Evolutionary conservation across 2,113 vertebrate genomes (phyloP).

Genomic region (Cyprinodon tularosa): DNA sequence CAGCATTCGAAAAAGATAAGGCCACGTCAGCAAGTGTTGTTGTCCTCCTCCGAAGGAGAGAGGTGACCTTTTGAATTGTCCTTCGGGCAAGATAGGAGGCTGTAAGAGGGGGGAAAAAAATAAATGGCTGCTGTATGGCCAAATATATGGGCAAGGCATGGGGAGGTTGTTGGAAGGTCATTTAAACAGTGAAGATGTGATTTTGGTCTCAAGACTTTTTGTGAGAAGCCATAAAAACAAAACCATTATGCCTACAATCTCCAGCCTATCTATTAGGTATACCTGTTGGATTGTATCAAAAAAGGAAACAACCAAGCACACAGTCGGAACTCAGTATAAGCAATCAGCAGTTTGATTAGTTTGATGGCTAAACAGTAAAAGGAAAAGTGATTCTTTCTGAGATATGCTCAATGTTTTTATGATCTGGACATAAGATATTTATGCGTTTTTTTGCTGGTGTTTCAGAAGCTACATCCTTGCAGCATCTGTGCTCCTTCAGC

Average conservation of each 20-base stretch:
- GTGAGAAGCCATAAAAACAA: background rate
- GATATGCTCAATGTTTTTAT: background rate
- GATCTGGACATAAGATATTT: background rate
- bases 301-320: too few species aligned
- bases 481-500: slow-evolving; percentile 1
- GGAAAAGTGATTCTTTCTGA: background rate
- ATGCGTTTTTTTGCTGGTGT: background rate
- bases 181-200: background rate
- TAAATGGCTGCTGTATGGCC: slow-evolving; percentile 4
- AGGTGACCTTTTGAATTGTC: slow-evolving; percentile 75
- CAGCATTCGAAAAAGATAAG: slow-evolving; percentile 72
- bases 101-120: slow-evolving; percentile 14
- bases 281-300: background rate
- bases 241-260: background rate
- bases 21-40: slow-evolving; percentile 68
- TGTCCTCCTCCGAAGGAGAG: slow-evolving; percentile 61
- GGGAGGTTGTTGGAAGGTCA: background rate
- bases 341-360: background rate
- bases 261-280: background rate
- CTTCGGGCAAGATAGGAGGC: slow-evolving; percentile 58
- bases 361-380: too few species aligned
- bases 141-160: background rate
- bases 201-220: background rate
- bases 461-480: slow-evolving; percentile 8
- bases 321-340: background rate